Evolutionary conservation across 2,113 vertebrate species (phyloP).

Genomic region (Hippocampus guttulatus): DNA sequence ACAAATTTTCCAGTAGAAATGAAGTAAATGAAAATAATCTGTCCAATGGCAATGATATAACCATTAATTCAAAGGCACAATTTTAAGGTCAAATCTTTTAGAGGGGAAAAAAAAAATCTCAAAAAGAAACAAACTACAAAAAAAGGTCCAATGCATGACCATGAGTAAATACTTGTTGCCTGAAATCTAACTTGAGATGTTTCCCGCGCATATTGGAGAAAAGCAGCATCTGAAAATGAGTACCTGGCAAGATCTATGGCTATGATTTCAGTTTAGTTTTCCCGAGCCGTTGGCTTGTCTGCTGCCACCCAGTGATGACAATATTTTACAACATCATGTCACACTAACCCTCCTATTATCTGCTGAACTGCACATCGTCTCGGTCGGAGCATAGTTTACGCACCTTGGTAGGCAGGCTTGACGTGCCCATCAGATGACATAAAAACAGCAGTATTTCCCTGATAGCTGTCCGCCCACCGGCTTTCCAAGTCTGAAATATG

Average conservation of each 20-base stretch:
- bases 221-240: not conserved
- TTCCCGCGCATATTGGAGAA: no score
- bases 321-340: slow-evolving; percentile 23
- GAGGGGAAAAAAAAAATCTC: not conserved
- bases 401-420: slow-evolving; percentile 26
- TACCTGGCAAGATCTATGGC: slow-evolving; percentile 1
- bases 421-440: slow-evolving; percentile 32
- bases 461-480: slow-evolving; percentile 19
- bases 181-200: not conserved
- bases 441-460: slow-evolving; percentile 26
- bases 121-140: not conserved
- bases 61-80: not conserved
- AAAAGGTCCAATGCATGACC: not conserved
- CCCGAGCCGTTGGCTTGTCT: slow-evolving; percentile 4
- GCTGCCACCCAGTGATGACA: slow-evolving; percentile 16
- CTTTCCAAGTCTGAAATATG: slow-evolving; percentile 15
- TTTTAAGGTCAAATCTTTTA: not conserved
- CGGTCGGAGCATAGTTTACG: slow-evolving; percentile 22
- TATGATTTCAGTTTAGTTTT: slow-evolving; percentile 5
- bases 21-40: not conserved
- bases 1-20: not conserved
- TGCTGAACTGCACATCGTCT: slow-evolving; percentile 26
- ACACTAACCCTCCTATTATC: slow-evolving; percentile 23
- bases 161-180: not conserved
- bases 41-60: not conserved